Conservation (phyloP, 2,888 invertebrate genomes). For the Coremacera marginata region DNA sequence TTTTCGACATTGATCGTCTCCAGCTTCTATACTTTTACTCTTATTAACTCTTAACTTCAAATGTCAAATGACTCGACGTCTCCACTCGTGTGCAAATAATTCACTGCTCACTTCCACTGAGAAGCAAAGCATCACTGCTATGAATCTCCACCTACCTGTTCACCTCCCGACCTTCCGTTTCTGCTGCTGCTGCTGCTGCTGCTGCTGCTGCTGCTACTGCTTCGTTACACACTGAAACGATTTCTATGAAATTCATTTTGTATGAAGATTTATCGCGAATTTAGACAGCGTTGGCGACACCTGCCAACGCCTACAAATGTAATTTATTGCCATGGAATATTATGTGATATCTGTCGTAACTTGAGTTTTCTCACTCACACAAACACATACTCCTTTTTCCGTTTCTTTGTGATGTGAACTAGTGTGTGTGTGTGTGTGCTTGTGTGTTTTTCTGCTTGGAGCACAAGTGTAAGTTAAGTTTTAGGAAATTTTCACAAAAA, state of each 20-base stretch:
- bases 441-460: background rate
- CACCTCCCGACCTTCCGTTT: background rate
- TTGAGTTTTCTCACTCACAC: constrained; percentile 28
- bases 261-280: constrained; percentile 71
- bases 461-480: background rate
- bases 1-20: constrained; percentile 19
- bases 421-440: background rate
- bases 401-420: background rate
- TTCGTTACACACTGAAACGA: constrained; percentile 65
- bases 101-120: background rate
- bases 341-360: constrained; percentile 51
- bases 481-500: constrained; percentile 3
- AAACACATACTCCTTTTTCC: constrained; percentile 28
- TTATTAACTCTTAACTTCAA: constrained; percentile 15
- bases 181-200: no score
- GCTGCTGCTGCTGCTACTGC: background rate
- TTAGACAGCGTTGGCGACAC: constrained; percentile 70
- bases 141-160: background rate
- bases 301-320: constrained; percentile 71
- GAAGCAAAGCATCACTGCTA: background rate
- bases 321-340: constrained; percentile 67
- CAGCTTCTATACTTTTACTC: constrained; percentile 16
- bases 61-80: no score
- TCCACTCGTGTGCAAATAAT: no score
- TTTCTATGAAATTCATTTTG: constrained; percentile 70